Base-by-base conservation (phyloP, 2,888 invertebrate genomes). In the Euplagia quadripunctaria region DNA sequence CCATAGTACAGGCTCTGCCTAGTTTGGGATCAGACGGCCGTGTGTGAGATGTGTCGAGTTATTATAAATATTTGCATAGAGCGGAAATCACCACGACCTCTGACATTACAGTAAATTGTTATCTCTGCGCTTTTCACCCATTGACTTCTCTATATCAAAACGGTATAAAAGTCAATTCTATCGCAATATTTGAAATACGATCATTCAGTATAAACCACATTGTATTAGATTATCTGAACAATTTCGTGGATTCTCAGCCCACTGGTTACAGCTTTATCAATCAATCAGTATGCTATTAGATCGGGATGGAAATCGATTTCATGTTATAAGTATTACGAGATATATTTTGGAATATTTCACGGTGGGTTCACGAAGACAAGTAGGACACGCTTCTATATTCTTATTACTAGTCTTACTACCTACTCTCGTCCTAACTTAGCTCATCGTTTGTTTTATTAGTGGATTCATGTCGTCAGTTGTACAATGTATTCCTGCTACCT, bases 251-350 rank as follows among this genome's bases (percentile, higher is more conserved):
- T 61, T 42, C 63, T 41, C 73, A 72, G 75, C 16, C 74, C 72
- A 68, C 55, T 55, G 76, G 73, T 76, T 79, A 58, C 42, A 64
- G 49, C 64, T 72, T 74, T 82, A 81, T 73, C 65, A 73, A 77
- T 83, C 76, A 79, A 81, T 83, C 72, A 68, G 20, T 7, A 64
- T 55, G 73, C 42, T 70, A 80, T 81, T 75, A 75, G 55, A 68
- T 75, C 6, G 51, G 51, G 55, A 58, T 72, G 49, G 41, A 70
- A 76, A 70, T 55, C 52, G 68, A 43, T 55, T 68, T 42, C 64
- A 64, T 64, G 42, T n/a, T 17, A 43, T 64, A 43, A n/a, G n/a
- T 68, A 42, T 52, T 55, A n/a, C 4, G 6, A 46, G 12, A 42
- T 68, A 12, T 7, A 68, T 52, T 55, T 52, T n/a, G 52, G n/a